Evolutionary conservation across 2,113 vertebrate species (phyloP).

Genomic region (Colinus virginianus): DNA sequence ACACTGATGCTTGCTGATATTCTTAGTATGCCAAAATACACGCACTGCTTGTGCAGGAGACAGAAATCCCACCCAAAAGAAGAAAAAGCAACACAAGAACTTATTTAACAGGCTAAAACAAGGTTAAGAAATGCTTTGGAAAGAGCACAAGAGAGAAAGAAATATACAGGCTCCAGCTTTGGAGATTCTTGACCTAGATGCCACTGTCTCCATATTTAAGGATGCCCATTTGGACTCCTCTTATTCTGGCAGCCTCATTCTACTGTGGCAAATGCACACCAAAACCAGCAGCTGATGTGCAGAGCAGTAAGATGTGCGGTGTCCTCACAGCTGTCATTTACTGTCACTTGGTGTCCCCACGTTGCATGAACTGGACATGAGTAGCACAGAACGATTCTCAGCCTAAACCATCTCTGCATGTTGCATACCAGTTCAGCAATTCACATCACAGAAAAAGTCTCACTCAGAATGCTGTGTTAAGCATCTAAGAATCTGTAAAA

Average conservation of each 20-base stretch:
- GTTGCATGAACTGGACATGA: neutral
- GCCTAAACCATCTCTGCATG: neutral
- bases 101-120: neutral
- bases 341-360: neutral
- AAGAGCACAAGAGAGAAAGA: neutral
- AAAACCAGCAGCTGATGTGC: neutral
- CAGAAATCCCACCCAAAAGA: neutral
- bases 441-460: neutral
- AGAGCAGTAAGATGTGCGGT: neutral
- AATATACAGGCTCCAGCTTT: neutral
- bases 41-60: neutral
- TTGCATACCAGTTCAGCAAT: neutral
- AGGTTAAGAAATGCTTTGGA: neutral
- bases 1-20: neutral
- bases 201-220: neutral
- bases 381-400: neutral
- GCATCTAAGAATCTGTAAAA: neutral
- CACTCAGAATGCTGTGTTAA: neutral
- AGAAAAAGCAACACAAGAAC: neutral
- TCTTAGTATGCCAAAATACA: neutral
- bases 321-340: neutral
- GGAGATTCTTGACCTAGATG: neutral
- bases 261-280: accelerated
- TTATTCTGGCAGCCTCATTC: neutral
- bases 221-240: neutral